Evolutionary conservation across 2,113 vertebrate genomes (phyloP), one percentile per base, ranked within the genome.

Genomic region (Leptodactylus fuscus): DNA sequence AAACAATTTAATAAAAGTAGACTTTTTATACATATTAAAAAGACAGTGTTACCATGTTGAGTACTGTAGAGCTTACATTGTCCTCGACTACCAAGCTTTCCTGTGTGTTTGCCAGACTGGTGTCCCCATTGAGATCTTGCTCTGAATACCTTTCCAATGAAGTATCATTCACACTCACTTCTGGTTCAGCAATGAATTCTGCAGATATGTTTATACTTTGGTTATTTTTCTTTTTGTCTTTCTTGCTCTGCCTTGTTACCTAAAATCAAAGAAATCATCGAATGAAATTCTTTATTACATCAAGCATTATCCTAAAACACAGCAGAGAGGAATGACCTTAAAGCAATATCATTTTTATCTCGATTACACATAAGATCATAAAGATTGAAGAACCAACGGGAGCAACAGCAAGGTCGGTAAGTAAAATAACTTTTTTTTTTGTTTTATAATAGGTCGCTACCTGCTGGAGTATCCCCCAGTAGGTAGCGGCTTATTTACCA

Each of bases 161-260:
- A 76, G 55, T 48, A 24, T 76, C 16, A 36, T 32, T 76, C 13
- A 20, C 3, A 38, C 12, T 74, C 15, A 76, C 16, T 4, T 84
- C 27, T 49, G 48, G 71, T 4, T 62, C 62, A n/a, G 22, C 24
- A 46, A 44, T 41, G 41, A 34, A 12, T 62, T 84, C 53, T 65
- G 53, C 34, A 41, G 67, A 74, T 34, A 24, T 46, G 16, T 29
- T 29, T 32, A 44, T 41, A 29, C 18, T 18, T 34, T 5, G 70
- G 12, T 41, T 76, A 48, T 34, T 73, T 46, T 75, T 84, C 55
- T 65, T 84, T 49, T 48, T 58, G 3, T 75, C 70, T 32, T 75
- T 83, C 38, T 75, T 83, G 16, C 24, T 48, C 34, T 78, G 58
- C 0, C 22, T 76, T 7, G 62, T n/a, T 67, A 11, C 27, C 71